Conservation (phyloP, 2,888 invertebrate species). For the Lottia scabra region DNA sequence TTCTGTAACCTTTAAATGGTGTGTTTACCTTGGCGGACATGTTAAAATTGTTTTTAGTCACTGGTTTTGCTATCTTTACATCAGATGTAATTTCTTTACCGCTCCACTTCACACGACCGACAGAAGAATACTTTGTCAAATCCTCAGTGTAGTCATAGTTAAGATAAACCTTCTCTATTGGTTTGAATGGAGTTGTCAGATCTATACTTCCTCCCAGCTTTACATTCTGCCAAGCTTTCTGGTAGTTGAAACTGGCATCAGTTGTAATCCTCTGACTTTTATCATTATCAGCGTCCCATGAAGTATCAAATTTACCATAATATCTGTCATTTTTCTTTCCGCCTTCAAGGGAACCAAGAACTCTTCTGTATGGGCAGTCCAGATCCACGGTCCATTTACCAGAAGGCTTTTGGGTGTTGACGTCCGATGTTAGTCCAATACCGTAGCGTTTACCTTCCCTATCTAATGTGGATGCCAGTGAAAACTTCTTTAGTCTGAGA, state of each 20-base stretch:
- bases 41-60: too few species aligned
- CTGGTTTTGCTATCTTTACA: too few species aligned
- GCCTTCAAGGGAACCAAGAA: neutral
- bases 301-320: neutral
- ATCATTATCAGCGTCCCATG: slow-evolving; percentile 1
- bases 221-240: too few species aligned
- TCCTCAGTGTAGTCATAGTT: too few species aligned
- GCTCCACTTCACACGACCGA: too few species aligned
- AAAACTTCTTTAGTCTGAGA: neutral
- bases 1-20: too few species aligned
- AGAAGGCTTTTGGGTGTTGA: neutral
- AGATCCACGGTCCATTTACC: slow-evolving; percentile 9
- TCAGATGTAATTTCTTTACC: too few species aligned
- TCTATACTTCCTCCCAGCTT: too few species aligned
- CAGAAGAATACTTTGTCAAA: too few species aligned
- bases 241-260: neutral
- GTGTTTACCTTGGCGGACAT: too few species aligned
- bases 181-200: too few species aligned
- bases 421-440: neutral
- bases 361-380: neutral
- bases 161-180: too few species aligned
- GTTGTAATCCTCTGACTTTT: neutral
- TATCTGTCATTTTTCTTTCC: slow-evolving; percentile 6
- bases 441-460: neutral
- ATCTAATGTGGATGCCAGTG: neutral